Percentiles rank a stretch among this genome's conserved stretches.
Conservation (phyloP, 1,140 invertebrate species). For the Drosophila navojoa region DNA sequence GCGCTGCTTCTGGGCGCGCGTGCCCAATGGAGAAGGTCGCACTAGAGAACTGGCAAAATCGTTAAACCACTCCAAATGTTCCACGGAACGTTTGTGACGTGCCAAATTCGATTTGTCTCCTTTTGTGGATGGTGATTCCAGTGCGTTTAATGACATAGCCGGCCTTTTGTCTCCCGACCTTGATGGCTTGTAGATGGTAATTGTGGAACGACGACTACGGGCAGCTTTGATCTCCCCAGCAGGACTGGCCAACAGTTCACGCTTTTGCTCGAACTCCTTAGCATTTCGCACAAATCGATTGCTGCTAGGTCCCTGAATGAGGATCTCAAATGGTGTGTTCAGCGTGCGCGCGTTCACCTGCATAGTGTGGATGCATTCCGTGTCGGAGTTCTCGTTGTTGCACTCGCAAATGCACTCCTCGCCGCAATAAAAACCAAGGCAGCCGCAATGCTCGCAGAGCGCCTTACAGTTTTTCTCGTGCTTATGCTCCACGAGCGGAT, state of each 20-base stretch:
- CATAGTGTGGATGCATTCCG: conserved; percentile 75
- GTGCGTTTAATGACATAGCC: conserved; percentile 29
- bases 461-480: conserved; percentile 73
- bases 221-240: background rate
- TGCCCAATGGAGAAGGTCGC: conserved; percentile 67
- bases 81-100: conserved; percentile 62
- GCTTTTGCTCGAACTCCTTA: conserved; percentile 70
- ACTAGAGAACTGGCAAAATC: conserved; percentile 70
- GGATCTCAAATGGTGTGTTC: conserved; percentile 69
- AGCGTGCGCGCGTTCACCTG: conserved; percentile 64
- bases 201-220: conserved; percentile 67
- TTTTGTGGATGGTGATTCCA: conserved; percentile 11
- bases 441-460: conserved; percentile 76
- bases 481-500: conserved; percentile 59
- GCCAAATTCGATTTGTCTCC: conserved; percentile 36
- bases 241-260: conserved; percentile 28
- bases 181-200: conserved; percentile 69
- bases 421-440: conserved; percentile 81
- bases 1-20: conserved; percentile 38
- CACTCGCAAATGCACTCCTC: conserved; percentile 83
- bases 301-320: conserved; percentile 77
- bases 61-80: conserved; percentile 75
- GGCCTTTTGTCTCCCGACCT: conserved; percentile 1
- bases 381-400: conserved; percentile 74
- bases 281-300: conserved; percentile 79